A percentile compares a stretch with the other conserved stretches of the same genome.
Evolutionary conservation across 2,797 vertebrate genomes (phyloP).

Genomic region (Karalla daura): DNA sequence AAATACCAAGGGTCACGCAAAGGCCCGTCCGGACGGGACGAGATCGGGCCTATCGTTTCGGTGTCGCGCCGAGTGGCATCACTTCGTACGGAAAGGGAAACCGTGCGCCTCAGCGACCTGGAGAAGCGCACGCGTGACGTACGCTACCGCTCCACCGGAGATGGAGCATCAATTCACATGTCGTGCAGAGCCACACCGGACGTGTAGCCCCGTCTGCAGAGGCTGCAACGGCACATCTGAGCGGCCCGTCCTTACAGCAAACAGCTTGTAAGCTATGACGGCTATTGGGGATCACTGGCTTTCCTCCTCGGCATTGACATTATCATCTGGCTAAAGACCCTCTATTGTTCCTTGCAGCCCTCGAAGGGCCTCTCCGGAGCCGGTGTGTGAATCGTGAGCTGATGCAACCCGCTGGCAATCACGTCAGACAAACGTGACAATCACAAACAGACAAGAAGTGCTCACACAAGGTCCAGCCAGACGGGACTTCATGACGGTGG

Average conservation of each 20-base stretch:
- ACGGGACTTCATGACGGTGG: too few species aligned
- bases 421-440: background rate
- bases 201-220: background rate
- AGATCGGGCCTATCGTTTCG: constrained; percentile 49
- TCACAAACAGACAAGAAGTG: background rate
- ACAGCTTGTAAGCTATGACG: constrained; percentile 6
- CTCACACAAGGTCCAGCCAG: too few species aligned
- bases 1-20: constrained; percentile 68
- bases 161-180: background rate
- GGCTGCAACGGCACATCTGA: background rate
- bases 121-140: background rate
- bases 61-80: constrained; percentile 21
- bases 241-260: background rate
- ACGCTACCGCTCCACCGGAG: constrained; percentile 1
- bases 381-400: constrained; percentile 3
- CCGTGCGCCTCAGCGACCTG: constrained; percentile 21
- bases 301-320: background rate
- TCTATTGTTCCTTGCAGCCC: constrained; percentile 6
- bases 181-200: background rate
- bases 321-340: background rate
- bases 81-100: constrained; percentile 27
- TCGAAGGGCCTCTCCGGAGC: too few species aligned
- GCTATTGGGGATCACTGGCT: background rate
- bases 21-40: constrained; percentile 46
- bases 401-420: constrained; percentile 31